A percentile compares a stretch with the other conserved stretches of the same genome.
These are phyloP conservation scores for Podarcis lilfordi DNA, from an alignment of 2,797 vertebrate genomes.

Conservation along the genomic window DNA sequence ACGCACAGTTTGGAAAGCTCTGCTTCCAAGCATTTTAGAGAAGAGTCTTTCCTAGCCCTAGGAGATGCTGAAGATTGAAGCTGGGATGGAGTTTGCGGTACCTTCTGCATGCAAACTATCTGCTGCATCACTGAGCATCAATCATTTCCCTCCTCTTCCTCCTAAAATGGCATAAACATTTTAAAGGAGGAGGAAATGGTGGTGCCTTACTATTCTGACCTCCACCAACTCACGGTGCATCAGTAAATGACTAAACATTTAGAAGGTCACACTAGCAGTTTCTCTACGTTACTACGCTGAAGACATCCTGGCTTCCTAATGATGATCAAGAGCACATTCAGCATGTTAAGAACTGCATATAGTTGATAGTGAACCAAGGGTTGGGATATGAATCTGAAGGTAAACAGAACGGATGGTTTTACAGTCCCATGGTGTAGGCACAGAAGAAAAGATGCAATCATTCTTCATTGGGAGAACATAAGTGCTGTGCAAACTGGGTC, in stretches of 20 bases:
- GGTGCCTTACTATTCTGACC: too few relatives aligned
- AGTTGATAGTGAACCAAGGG: background rate
- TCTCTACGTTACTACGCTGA: slow-evolving; percentile 33
- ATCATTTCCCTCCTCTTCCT: background rate
- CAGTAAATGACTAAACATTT: background rate
- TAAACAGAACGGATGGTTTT: background rate
- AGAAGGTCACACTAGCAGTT: background rate
- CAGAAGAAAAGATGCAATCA: background rate
- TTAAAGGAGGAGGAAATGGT: too few relatives aligned
- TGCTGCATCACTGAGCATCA: too few relatives aligned
- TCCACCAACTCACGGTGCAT: too few relatives aligned
- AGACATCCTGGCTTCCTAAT: slow-evolving; percentile 16
- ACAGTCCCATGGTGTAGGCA: background rate
- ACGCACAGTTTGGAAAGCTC: too few relatives aligned
- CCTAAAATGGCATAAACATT: background rate
- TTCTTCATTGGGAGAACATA: background rate
- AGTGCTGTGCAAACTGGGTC: background rate
- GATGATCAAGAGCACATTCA: background rate
- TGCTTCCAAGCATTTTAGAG: too few relatives aligned
- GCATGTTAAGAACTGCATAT: background rate
- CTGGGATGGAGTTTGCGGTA: too few relatives aligned
- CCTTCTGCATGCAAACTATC: too few relatives aligned
- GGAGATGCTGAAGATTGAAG: too few relatives aligned
- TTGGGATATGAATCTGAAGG: background rate
- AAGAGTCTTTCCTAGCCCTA: too few relatives aligned